Base-by-base conservation (phyloP, 1,140 invertebrate species). In the Wasmannia auropunctata region DNA sequence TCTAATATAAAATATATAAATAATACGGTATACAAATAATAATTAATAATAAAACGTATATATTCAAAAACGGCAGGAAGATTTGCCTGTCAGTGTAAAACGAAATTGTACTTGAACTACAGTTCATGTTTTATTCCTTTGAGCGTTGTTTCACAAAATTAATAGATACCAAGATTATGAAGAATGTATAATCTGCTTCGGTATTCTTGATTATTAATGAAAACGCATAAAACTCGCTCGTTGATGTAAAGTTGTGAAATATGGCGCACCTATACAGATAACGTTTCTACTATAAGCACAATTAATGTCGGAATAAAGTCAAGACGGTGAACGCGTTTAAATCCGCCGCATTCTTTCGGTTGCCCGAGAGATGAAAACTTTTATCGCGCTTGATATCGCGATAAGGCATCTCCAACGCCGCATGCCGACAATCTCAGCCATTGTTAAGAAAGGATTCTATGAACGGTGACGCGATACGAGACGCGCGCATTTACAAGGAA, bases 311-410 rank as follows among this genome's bases (percentile, higher is more conserved):
- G 77, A 70, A 56, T 70, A 56, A 81, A 81, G 22, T 81, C 49
- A 69, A 40, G 63, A 40, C 34, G 43, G 49, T 46, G 22, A 80
- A 51, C 37, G 49, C 37, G 49, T 56, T 81, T 54, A 81, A 80
- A 81, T 70, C 46, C 49, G 34, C 43, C 43, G 46, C 16, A 80
- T 80, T 81, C 46, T 70, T 67, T 40, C 31, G 46, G 43, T 51
- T 70, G 34, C n/a, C 37, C 40, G 31, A 34, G 80, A 65, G 70
- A 76, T 85, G 67, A 86, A 77, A 87, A 75, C 62, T 86, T 79
- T 75, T 84, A 84, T 84, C 80, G 28, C 70, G 40, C 58, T 81
- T 81, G 70, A 81, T 81, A 81, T 70, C 34, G 16, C 77, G 77
- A 81, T 81, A 56, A 81, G 63, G 5, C 34, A 31, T 81, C 34